Conservation (phyloP, 2,113 vertebrate genomes). For the Datnioides undecimradiatus region DNA sequence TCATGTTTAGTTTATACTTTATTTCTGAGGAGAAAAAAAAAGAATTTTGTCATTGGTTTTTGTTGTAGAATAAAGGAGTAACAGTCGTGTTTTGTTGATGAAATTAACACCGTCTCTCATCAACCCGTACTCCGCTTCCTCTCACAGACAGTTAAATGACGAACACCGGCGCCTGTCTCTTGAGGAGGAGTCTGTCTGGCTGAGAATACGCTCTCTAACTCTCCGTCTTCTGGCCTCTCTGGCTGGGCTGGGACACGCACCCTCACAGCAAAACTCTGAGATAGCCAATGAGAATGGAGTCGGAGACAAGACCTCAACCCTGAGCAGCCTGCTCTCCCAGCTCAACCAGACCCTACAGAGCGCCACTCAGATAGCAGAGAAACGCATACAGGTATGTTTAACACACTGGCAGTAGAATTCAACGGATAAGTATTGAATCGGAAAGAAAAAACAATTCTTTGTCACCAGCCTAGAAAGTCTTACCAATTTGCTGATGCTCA, state of each 20-base stretch:
- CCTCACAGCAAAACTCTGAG: conserved; percentile 89
- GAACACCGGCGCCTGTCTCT: conserved; percentile 90
- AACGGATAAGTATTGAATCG: too few species aligned
- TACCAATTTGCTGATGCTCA: too few species aligned
- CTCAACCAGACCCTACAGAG: conserved; percentile 87
- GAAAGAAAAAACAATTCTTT: too few species aligned
- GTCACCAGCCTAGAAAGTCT: too few species aligned
- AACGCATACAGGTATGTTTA: conserved; percentile 85
- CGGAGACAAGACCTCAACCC: conserved; percentile 84
- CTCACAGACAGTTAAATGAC: conserved; percentile 89
- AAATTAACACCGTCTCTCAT: too few species aligned
- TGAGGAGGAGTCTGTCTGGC: conserved; percentile 93
- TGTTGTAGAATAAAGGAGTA: too few species aligned
- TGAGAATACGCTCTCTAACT: conserved; percentile 92
- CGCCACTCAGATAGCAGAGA: conserved; percentile 87
- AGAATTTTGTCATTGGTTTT: too few species aligned
- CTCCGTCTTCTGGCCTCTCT: conserved; percentile 90
- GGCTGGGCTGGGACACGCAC: conserved; percentile 83
- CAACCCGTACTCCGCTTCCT: neutral
- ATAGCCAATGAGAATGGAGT: conserved; percentile 91
- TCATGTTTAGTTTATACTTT: too few species aligned
- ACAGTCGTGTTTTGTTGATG: too few species aligned
- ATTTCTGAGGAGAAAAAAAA: too few species aligned
- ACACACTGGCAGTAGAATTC: neutral
- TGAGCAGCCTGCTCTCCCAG: conserved; percentile 88